These are phyloP conservation scores for Drosophila ustulata DNA, from an alignment of 2,888 invertebrate genomes.

Conservation along the genomic window DNA sequence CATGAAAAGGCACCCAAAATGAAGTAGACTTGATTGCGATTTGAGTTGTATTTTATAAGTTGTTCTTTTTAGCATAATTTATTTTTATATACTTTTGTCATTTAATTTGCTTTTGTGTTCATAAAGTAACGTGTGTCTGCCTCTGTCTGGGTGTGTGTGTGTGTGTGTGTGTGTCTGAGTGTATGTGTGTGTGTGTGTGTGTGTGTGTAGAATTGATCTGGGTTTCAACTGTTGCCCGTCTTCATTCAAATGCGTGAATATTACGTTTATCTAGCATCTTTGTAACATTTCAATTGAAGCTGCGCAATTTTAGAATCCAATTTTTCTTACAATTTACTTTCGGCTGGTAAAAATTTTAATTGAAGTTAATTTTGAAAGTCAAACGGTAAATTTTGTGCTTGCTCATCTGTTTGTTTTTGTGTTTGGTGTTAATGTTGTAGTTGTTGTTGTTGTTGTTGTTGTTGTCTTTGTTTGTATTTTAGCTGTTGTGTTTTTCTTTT, in stretches of 20 bases:
- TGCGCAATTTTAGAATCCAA: constrained; percentile 56
- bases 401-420: constrained; percentile 43
- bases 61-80: constrained; percentile 78
- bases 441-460: constrained; percentile 47
- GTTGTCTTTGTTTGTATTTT: constrained; percentile 51
- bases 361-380: constrained; percentile 50
- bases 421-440: constrained; percentile 20
- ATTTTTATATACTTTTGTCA: constrained; percentile 78
- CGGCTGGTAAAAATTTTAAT: constrained; percentile 59
- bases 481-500: constrained; percentile 45
- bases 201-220: constrained; percentile 41
- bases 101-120: constrained; percentile 80
- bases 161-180: constrained; percentile 32
- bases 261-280: constrained; percentile 40
- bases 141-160: constrained; percentile 58
- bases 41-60: constrained; percentile 71
- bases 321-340: constrained; percentile 59
- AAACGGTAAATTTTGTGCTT: constrained; percentile 68
- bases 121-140: constrained; percentile 82
- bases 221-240: constrained; percentile 36
- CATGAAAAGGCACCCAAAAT: not conserved
- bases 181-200: constrained; percentile 16
- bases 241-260: constrained; percentile 28
- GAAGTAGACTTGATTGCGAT: constrained; percentile 36
- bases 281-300: constrained; percentile 37